These are phyloP conservation scores for Magallana ariakensis DNA, from an alignment of 1,140 invertebrate genomes.

Conservation along the genomic window DNA sequence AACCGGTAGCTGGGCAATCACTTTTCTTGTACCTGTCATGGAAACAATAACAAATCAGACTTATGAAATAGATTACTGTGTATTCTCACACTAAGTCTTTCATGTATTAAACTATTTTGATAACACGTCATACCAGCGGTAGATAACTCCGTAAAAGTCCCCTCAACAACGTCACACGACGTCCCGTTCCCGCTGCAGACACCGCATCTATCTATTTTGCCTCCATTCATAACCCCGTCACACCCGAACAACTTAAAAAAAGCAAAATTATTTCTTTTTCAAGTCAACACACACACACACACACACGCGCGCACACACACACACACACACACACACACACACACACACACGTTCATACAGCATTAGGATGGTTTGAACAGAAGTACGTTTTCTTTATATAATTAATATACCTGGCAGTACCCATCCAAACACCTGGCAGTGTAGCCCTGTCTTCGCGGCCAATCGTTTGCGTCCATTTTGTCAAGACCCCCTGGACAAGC, in stretches of 20 bases:
- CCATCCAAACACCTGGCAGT: slow-evolving; percentile 30
- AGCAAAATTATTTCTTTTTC: background rate
- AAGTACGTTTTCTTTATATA: too few relatives aligned
- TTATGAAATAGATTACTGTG: too few relatives aligned
- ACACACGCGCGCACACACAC: too few relatives aligned
- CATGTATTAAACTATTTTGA: too few relatives aligned
- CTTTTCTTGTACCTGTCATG: slow-evolving; percentile 10
- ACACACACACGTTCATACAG: too few relatives aligned
- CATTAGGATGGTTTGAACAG: too few relatives aligned
- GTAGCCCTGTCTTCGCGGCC: slow-evolving; percentile 40
- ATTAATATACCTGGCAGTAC: slow-evolving; percentile 36
- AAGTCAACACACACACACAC: too few relatives aligned
- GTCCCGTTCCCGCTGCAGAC: slow-evolving; percentile 41
- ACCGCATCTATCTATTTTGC: slow-evolving; percentile 35
- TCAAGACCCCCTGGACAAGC: background rate
- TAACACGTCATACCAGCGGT: background rate
- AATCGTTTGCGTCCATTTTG: slow-evolving; percentile 26
- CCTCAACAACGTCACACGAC: background rate
- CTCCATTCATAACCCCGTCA: slow-evolving; percentile 12
- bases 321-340: too few relatives aligned
- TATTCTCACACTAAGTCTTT: too few relatives aligned
- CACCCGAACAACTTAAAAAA: slow-evolving; percentile 30
- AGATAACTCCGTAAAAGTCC: background rate
- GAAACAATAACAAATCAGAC: too few relatives aligned
- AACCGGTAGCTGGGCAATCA: slow-evolving; percentile 27